Base-by-base conservation (phyloP, 2,797 vertebrate species). In the Sphenodon punctatus region DNA sequence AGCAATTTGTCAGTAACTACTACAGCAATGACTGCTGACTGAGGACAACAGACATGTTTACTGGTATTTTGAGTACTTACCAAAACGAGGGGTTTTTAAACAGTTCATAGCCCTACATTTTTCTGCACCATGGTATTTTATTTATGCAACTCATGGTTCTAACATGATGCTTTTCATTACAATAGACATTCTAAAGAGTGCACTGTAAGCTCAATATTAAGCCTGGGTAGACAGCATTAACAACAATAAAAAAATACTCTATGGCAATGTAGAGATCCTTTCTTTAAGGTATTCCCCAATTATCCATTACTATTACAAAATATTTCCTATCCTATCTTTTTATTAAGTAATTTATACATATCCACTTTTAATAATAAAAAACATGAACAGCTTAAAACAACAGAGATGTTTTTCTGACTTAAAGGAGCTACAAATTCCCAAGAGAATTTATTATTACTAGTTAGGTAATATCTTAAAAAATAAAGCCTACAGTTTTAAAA, bases 401-500 rank as follows among this genome's bases (percentile, higher is more conserved):
- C 2, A 75, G 59, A 86, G 67, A 66, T 68, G 55, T 10, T 17
- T 49, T 27, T 74, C 22, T 82, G 67, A 67, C 80, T 86, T 75
- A 49, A 78, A 70, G 19, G 80, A 75, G 59, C 39, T 39, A 30
- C 68, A 88, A 87, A 89, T 89, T 85, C 80, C 85, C 88, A 25
- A 42, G 56, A 77, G 84, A 84, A 69, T 46, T 85, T 66, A 78
- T 46, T 59, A 60, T 78, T 67, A 59, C 9, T 36, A 89, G 60
- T 68, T 87, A 75, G 56, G 39, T 68, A 83, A 85, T 75, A 92
- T 91, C 49, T 90, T 92, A 88, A 64, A 68, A 45, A 67, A 30
- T 84, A 56, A 81, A 69, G 61, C 81, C 75, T 78, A 78, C 61
- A 79, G 78, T 71, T 85, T 93, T 93, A 85, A 88, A 94, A 92